Base-by-base conservation (phyloP, 2,888 invertebrate genomes). In the Camponotus fellah region DNA sequence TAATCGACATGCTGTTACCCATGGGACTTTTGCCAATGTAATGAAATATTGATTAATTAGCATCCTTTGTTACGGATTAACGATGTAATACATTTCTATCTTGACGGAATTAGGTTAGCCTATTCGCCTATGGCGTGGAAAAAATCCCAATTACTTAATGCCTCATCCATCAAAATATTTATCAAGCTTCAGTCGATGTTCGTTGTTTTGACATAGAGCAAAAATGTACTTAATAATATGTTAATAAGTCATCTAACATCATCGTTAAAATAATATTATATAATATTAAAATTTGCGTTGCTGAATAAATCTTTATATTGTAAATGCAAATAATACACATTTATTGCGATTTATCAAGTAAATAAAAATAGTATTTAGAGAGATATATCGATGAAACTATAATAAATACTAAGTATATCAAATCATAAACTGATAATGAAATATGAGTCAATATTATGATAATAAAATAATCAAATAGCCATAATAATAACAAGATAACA, bases 381-480 rank as follows among this genome's bases (percentile, higher is more conserved):
- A 79, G 26, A 71, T 46, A 79, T 34, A 69, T 53, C 69, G 8
- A 60, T 62, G 60, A 71, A 80, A 40, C 60, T 26, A 32, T 56
- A 56, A 32, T 71, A 80, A 80, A 80, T 80, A 60, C 17, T 56
- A 12, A 46, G 26, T 60, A 62, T 62, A 72, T 71, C 46, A 46
- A 80, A 80, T 80, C 60, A 80, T 60, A 26, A 76, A 37, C 14
- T 76, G 46, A 80, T 71, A 80, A 80, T 65, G 56, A 37, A 60
- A 8, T n/a, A 43, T 32, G 32, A 49, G 71, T 17, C 71, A 80
- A 46, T 71, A 71, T 80, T 60, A 71, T 71, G 46, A 46, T 71
- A 71, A 79, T 60, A 46, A 79, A 26, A 26, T 26, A 26, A 26
- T 26, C 26, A 26, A 26, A 26, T 26, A 26, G 1, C 26, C 26